These are phyloP conservation scores for Tethea ocularis DNA, from an alignment of 2,888 invertebrate genomes.

Conservation along the genomic window DNA sequence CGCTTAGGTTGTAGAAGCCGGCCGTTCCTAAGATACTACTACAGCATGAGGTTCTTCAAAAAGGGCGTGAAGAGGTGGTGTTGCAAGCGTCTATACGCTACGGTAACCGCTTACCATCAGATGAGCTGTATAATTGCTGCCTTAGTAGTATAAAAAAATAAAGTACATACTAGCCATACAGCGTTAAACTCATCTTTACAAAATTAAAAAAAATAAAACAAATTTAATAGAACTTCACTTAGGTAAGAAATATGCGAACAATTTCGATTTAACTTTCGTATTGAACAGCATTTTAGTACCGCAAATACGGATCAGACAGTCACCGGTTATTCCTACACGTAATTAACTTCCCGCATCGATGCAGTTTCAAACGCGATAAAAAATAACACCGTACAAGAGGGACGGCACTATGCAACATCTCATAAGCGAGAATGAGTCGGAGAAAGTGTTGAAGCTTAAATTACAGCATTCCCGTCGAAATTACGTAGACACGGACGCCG, in stretches of 20 bases:
- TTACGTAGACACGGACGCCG: constrained; percentile 31
- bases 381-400: constrained; percentile 40
- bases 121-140: no score
- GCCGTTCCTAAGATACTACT: no score
- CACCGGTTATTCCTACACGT: constrained; percentile 25
- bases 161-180: no score
- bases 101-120: no score
- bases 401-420: constrained; percentile 16
- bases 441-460: constrained; percentile 31
- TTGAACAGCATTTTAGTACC: background rate
- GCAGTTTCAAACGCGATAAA: constrained; percentile 34
- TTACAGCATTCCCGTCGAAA: constrained; percentile 37
- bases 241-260: background rate
- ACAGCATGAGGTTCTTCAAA: no score
- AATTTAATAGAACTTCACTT: no score
- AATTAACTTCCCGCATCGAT: constrained; percentile 38
- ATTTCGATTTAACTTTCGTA: background rate
- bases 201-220: no score
- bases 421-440: background rate
- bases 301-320: background rate
- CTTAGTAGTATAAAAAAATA: no score
- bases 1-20: no score
- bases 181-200: no score
- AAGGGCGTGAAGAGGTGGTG: no score
- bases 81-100: no score